These are phyloP conservation scores for Ferrisia virgata DNA, from an alignment of 2,888 invertebrate species.

Conservation along the genomic window DNA sequence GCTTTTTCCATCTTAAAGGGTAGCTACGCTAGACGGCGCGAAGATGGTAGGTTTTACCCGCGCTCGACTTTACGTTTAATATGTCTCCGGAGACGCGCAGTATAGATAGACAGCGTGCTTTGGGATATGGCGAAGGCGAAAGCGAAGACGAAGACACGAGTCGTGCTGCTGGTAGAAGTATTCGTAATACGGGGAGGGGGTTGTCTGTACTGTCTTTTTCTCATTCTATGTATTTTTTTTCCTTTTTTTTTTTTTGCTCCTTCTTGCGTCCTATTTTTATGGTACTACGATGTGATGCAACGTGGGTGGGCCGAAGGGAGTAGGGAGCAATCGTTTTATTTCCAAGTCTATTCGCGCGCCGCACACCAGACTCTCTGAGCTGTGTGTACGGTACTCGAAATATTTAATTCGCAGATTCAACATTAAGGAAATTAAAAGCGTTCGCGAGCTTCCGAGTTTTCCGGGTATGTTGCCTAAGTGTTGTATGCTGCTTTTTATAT, in stretches of 20 bases:
- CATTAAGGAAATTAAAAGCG: constrained; percentile 4
- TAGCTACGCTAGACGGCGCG: no score
- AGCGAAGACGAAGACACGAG: no score
- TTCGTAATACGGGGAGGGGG: not conserved
- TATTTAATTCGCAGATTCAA: constrained; percentile 5
- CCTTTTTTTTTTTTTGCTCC: no score
- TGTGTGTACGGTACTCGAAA: not conserved
- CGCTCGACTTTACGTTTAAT: not conserved
- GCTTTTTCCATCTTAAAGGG: not conserved
- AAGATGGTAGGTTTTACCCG: not conserved
- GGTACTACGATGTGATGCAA: no score
- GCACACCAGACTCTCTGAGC: not conserved
- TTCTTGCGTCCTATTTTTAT: no score
- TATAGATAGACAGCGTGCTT: not conserved
- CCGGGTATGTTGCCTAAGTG: not conserved
- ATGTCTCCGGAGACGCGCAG: constrained; percentile 5
- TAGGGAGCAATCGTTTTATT: constrained; percentile 4
- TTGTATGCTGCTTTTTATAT: no score
- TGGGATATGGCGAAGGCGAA: not conserved
- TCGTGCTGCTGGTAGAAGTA: no score
- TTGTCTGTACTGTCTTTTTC: not conserved
- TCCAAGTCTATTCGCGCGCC: not conserved
- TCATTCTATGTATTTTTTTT: not conserved
- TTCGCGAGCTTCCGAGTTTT: not conserved
- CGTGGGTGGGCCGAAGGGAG: not conserved